Evolutionary conservation across 2,888 invertebrate genomes (phyloP).

Genomic region (Loripinus fragilis): DNA sequence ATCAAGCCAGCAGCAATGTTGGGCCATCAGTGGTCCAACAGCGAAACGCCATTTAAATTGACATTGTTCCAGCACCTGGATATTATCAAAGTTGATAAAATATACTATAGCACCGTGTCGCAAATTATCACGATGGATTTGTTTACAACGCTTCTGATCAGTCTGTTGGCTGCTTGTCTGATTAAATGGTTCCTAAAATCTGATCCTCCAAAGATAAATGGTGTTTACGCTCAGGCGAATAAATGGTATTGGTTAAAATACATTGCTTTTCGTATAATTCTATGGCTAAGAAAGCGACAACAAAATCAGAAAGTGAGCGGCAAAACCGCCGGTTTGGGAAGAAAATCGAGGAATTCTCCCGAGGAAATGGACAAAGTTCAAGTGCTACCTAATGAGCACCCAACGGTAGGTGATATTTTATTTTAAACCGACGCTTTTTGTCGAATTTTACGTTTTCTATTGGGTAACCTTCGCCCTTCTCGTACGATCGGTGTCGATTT

Average conservation of each 20-base stretch:
- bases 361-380: slow-evolving; percentile 87
- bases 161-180: slow-evolving; percentile 31
- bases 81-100: not conserved
- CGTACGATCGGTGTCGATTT: slow-evolving; percentile 4
- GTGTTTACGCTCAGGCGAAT: slow-evolving; percentile 87
- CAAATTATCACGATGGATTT: slow-evolving; percentile 38
- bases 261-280: slow-evolving; percentile 85
- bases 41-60: too few relatives aligned
- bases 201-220: slow-evolving; percentile 85
- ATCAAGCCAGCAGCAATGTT: too few relatives aligned
- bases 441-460: not conserved
- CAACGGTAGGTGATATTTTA: slow-evolving; percentile 64
- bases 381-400: slow-evolving; percentile 85
- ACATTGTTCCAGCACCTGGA: too few relatives aligned
- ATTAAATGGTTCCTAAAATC: slow-evolving; percentile 42
- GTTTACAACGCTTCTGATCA: slow-evolving; percentile 27
- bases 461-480: not conserved
- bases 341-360: slow-evolving; percentile 85
- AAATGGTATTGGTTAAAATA: slow-evolving; percentile 88
- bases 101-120: slow-evolving; percentile 2
- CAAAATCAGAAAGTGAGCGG: slow-evolving; percentile 81
- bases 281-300: slow-evolving; percentile 85
- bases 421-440: not conserved
- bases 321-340: slow-evolving; percentile 81
- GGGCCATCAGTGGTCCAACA: too few relatives aligned